These are phyloP conservation scores for Anableps anableps DNA, from an alignment of 2,797 vertebrate genomes.

Conservation along the genomic window DNA sequence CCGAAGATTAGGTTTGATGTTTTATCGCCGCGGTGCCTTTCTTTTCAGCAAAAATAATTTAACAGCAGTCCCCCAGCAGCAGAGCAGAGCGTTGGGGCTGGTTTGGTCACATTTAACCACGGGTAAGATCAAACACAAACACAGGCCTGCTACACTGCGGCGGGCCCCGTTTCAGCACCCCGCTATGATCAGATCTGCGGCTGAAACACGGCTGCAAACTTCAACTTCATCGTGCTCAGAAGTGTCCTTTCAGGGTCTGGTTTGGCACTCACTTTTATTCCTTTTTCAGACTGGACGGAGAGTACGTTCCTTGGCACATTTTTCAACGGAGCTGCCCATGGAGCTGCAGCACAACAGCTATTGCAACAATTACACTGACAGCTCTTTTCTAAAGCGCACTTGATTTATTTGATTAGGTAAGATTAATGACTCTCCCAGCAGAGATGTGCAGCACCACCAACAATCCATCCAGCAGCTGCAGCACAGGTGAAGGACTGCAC, in stretches of 20 bases:
- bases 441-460: conserved; percentile 38
- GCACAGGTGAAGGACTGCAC: conserved; percentile 21
- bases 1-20: conserved; percentile 62
- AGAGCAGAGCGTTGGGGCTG: conserved; percentile 29
- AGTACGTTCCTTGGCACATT: conserved; percentile 68
- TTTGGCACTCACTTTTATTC: conserved; percentile 32
- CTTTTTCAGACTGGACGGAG: conserved; percentile 43
- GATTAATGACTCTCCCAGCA: conserved; percentile 74
- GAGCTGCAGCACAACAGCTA: conserved; percentile 68
- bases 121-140: conserved; percentile 51
- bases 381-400: conserved; percentile 79
- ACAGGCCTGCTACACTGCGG: conserved; percentile 22
- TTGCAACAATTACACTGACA: conserved; percentile 80
- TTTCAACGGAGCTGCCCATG: conserved; percentile 69
- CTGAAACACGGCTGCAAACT: conserved; percentile 24
- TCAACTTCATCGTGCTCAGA: conserved; percentile 41
- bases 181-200: conserved; percentile 25
- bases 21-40: conserved; percentile 45
- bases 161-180: conserved; percentile 44
- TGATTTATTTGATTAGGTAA: conserved; percentile 80
- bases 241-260: conserved; percentile 40
- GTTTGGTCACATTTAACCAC: conserved; percentile 60
- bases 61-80: conserved; percentile 34
- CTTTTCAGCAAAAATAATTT: conserved; percentile 45
- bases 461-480: conserved; percentile 21